Evolutionary conservation across 2,797 vertebrate species (phyloP).

Genomic region (Darevskia nairensis): DNA sequence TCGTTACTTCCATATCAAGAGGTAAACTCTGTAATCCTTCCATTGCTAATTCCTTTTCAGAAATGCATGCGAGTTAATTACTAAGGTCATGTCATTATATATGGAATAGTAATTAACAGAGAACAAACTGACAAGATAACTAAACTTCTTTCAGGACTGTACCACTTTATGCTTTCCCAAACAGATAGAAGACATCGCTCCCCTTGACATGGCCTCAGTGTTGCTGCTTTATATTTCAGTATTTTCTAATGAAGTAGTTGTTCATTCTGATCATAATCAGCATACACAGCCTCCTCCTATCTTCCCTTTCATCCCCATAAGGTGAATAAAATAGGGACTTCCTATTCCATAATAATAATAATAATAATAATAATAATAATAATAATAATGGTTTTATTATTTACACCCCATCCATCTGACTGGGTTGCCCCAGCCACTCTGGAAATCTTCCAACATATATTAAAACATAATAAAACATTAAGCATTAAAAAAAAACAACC

Average conservation of each 20-base stretch:
- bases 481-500: too few relatives aligned
- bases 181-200: background rate
- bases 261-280: background rate
- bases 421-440: too few relatives aligned
- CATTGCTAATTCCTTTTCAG: conserved; percentile 27
- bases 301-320: background rate
- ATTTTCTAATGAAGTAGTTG: background rate
- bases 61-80: conserved; percentile 49
- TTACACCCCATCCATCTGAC: too few relatives aligned
- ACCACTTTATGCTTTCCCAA: conserved; percentile 32
- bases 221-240: background rate
- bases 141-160: conserved; percentile 37
- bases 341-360: too few relatives aligned
- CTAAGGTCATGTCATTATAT: conserved; percentile 41
- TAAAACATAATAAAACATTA: too few relatives aligned
- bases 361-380: too few relatives aligned
- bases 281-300: background rate
- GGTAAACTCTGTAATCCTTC: conserved; percentile 25
- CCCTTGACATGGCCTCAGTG: background rate
- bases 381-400: too few relatives aligned
- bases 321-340: background rate
- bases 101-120: background rate
- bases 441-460: too few relatives aligned
- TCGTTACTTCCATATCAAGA: conserved; percentile 24
- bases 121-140: conserved; percentile 17